A percentile compares a stretch with the other conserved stretches of the same genome.
phyloP scores from a whole-genome alignment of 2,888 invertebrate genomes.

The Erannis defoliaria region DNA sequence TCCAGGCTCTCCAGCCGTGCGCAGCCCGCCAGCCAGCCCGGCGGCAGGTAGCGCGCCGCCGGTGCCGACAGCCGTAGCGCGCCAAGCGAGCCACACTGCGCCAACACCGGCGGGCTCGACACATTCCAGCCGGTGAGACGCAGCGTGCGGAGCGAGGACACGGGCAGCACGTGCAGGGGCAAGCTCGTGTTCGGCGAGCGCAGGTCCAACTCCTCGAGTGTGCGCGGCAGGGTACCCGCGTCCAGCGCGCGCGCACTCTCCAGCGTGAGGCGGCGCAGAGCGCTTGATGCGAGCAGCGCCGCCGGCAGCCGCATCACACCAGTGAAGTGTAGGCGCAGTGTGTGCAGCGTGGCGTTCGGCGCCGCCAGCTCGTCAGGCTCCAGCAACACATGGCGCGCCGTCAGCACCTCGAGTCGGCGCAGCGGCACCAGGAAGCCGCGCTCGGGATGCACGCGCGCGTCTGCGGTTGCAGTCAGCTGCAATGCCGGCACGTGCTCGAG shows the following conservation, averaged over 20 bases:
- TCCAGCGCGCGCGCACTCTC: slow-evolving; percentile 17
- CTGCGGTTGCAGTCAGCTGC: slow-evolving; percentile 1
- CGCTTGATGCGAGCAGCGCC: slow-evolving; percentile 22
- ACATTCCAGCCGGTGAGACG: neutral
- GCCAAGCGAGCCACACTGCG: neutral
- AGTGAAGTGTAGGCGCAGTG: slow-evolving; percentile 11
- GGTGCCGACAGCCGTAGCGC: slow-evolving; percentile 31
- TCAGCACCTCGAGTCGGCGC: slow-evolving; percentile 17
- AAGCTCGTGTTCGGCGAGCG: neutral
- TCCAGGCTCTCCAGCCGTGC: slow-evolving; percentile 13
- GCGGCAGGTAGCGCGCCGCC: slow-evolving; percentile 37
- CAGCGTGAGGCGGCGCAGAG: slow-evolving; percentile 25
- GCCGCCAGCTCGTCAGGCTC: slow-evolving; percentile 86
- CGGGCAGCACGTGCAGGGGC: neutral
- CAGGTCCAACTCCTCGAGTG: slow-evolving; percentile 14
- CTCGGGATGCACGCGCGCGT: neutral
- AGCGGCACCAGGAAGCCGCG: slow-evolving; percentile 27
- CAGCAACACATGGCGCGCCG: slow-evolving; percentile 8
- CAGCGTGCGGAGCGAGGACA: slow-evolving; percentile 27
- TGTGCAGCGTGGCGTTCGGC: slow-evolving; percentile 84
- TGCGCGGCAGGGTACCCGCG: slow-evolving; percentile 20
- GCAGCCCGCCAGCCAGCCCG: slow-evolving; percentile 40
- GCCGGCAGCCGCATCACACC: slow-evolving; percentile 16
- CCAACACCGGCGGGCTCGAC: neutral
- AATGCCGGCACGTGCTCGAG: slow-evolving; percentile 25